Base-by-base conservation (phyloP, 2,888 invertebrate species). In the Disparrhopalites patrizii region DNA sequence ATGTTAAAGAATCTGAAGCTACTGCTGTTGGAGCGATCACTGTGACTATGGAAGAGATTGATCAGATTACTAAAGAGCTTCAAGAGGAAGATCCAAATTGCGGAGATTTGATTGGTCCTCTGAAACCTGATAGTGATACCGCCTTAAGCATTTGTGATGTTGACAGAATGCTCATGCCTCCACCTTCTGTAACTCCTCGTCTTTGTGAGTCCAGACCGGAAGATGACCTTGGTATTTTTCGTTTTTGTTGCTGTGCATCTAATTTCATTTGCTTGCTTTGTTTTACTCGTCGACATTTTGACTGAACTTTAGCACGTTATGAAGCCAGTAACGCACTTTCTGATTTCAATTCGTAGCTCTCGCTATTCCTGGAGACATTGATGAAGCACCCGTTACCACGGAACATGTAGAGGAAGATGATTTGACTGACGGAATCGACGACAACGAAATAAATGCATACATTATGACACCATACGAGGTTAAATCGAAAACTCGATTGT, bases 361-460 rank as follows among this genome's bases (percentile, higher is more conserved):
- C n/a, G n/a, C n/a, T n/a, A n/a, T n/a, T n/a, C n/a, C n/a, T n/a
- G n/a, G n/a, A n/a, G n/a, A n/a, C n/a, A n/a, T n/a, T n/a, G 50
- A 50, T 15, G 60, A 60, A n/a, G 30, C 43, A 5, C 8, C 43
- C 8, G 25, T 43, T 5, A 43, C 30, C n/a, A 31, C 8, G 20
- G 60, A 60, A 20, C 33, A 18, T 30, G 62, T 66, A 2, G 76
- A 75, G 13, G 65, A 65, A 31, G 68, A 65, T 18, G 83, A 87
- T 71, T 81, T 91, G 23, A 38, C 31, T 43, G 86, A 86, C 47
- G 87, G 81, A 15, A 84, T 93, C 56, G 93, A 97, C 76, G 98
- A 98, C 76, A 88, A 86, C 4, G 97, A 98, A 81, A 83, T 98
- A 54, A 89, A 91, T 77, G 86, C 87, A 15, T 90, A 95, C 76